Conservation (phyloP, 2,888 invertebrate species). For the Chaetogeoica ovagalla region DNA sequence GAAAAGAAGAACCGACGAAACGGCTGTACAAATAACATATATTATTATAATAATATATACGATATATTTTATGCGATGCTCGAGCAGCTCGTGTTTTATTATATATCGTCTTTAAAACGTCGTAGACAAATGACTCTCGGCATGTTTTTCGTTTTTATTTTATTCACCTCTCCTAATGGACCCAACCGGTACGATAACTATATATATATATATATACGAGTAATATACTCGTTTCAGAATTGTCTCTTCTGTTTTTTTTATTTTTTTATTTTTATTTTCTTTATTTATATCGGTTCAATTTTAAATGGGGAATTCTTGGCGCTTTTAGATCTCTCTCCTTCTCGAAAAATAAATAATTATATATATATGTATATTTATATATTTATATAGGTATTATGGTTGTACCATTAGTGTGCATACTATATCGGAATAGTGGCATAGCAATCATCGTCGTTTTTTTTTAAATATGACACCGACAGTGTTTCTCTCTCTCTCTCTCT, state of each 20-base stretch:
- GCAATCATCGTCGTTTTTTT: constrained; percentile 5
- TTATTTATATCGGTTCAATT: constrained; percentile 40
- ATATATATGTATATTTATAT: background rate
- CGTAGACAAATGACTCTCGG: constrained; percentile 45
- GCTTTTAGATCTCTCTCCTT: constrained; percentile 12
- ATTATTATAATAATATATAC: too few relatives aligned
- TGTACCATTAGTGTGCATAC: constrained; percentile 23
- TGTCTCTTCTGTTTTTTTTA: constrained; percentile 25
- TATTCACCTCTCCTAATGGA: constrained; percentile 50
- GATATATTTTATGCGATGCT: too few relatives aligned
- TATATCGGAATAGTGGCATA: constrained; percentile 7
- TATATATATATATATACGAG: background rate
- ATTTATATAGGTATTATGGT: background rate
- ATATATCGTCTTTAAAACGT: constrained; percentile 35
- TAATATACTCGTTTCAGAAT: constrained; percentile 32
- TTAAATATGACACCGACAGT: constrained; percentile 22
- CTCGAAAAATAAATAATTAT: background rate
- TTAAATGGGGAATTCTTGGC: constrained; percentile 33
- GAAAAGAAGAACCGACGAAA: too few relatives aligned
- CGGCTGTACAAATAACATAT: too few relatives aligned
- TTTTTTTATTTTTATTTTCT: constrained; percentile 19
- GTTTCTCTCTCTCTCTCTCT: background rate
- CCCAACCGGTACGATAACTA: constrained; percentile 48
- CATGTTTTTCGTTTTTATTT: constrained; percentile 46
- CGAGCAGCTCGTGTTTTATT: constrained; percentile 19